Conservation (phyloP, 1,140 invertebrate genomes). For the Drosophila biarmipes region DNA sequence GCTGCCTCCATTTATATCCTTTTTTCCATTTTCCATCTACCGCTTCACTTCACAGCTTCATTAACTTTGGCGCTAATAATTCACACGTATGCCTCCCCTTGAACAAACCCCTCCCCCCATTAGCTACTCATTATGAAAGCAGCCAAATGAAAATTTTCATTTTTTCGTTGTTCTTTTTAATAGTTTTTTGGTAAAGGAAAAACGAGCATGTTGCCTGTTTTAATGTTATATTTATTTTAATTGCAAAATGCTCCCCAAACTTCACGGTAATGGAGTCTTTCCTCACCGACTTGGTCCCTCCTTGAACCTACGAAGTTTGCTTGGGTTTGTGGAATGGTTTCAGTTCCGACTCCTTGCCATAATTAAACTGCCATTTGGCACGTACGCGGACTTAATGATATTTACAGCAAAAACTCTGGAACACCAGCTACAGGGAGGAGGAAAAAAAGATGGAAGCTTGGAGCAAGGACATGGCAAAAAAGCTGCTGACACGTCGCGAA, state of each 20-base stretch:
- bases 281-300: conserved; percentile 1
- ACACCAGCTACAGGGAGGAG: conserved; percentile 21
- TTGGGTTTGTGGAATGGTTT: conserved; percentile 9
- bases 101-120: not conserved
- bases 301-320: conserved; percentile 22
- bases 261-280: conserved; percentile 38
- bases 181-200: conserved; percentile 10
- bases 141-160: conserved; percentile 50
- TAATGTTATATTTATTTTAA: conserved; percentile 50
- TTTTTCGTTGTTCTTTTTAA: conserved; percentile 22
- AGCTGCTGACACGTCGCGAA: conserved; percentile 54
- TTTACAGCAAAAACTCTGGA: conserved; percentile 65
- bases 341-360: conserved; percentile 43
- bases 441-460: conserved; percentile 5
- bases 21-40: not conserved
- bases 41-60: conserved; percentile 45
- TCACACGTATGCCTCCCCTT: conserved; percentile 42
- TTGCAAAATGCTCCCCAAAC: conserved; percentile 46
- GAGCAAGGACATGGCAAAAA: conserved; percentile 31
- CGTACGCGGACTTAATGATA: conserved; percentile 73
- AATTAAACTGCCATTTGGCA: conserved; percentile 77
- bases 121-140: conserved; percentile 40
- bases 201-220: conserved; percentile 15
- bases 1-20: not conserved
- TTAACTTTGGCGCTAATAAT: conserved; percentile 62